Evolutionary conservation across 2,888 invertebrate genomes (phyloP), one percentile per base, ranked within the genome.

Genomic region (Axea sp.): DNA sequence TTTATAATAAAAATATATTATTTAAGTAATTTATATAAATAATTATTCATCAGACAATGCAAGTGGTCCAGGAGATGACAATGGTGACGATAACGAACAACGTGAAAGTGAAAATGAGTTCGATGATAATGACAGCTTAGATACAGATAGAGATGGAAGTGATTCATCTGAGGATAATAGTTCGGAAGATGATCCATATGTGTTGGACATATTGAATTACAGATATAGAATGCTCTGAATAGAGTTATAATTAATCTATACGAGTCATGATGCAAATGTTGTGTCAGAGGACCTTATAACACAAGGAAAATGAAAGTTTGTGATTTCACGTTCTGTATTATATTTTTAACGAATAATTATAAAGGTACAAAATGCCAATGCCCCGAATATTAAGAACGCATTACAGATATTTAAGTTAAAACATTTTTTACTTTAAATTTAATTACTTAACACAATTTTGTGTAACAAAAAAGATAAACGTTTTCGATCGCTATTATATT

Each of bases 71-170:
- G 80, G 77, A 1, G 83, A 82, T 9, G 82, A 80, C 28, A 78
- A 83, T 7, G 83, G 76, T 1, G 83, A 82, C 17, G 81, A 80
- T 35, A 78, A 82, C 4, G 82, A 83, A 2, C 78, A 78, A 17
- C 78, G 75, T n/a, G 80, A 81, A 12, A 76, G 71, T 4, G 81
- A 83, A 1, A 85, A 84, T 1, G 87, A 87, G 12, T 83, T 80
- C 31, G 83, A 78, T n/a, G 84, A 76, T 0, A 83, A 84, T 17
- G 84, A 86, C 69, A 82, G 83, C 7, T 81, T 26, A 1, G 49
- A 39, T 8, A 9, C 33, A 17, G 41, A 41, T 26, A 33, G 78
- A 2, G 84, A 84, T 22, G 82, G 81, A 19, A 82, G 83, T 47
- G 43, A 85, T 83, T 39, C 86, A 83, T 65, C 73, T 83, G 39